Conservation (phyloP, 2,797 vertebrate species). For the Botia almorhae region DNA sequence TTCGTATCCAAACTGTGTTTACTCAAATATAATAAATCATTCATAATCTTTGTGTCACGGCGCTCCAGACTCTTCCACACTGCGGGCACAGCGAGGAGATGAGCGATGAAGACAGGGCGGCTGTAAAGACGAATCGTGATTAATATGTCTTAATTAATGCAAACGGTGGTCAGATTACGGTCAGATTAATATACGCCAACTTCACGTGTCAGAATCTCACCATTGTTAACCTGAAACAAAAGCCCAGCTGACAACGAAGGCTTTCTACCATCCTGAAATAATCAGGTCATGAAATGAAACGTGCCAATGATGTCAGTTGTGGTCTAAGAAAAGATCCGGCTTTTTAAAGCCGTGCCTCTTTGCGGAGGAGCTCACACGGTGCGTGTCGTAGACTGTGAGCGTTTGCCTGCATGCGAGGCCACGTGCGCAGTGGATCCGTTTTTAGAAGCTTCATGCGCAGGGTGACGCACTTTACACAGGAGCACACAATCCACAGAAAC, state of each 20-base stretch:
- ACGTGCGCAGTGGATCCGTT: slow-evolving; percentile 59
- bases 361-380: slow-evolving; percentile 15
- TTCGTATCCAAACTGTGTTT: slow-evolving; percentile 4
- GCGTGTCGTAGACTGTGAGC: neutral
- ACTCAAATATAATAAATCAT: slow-evolving; percentile 19
- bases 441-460: slow-evolving; percentile 67
- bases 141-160: neutral
- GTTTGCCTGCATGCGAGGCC: slow-evolving; percentile 53
- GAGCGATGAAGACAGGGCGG: slow-evolving; percentile 51
- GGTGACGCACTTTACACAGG: slow-evolving; percentile 70
- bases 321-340: slow-evolving; percentile 8
- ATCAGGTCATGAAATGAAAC: slow-evolving; percentile 1
- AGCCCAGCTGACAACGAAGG: neutral
- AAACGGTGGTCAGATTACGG: neutral
- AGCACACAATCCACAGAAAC: slow-evolving; percentile 65
- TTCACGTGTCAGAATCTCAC: neutral
- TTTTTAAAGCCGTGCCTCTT: neutral
- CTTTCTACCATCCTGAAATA: neutral
- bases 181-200: neutral
- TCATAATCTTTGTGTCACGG: slow-evolving; percentile 19
- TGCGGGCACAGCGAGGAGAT: neutral
- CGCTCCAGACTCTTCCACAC: neutral
- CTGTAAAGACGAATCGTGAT: slow-evolving; percentile 24
- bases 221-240: neutral
- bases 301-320: neutral